Base-by-base conservation (phyloP, 2,113 vertebrate species). In the Mesembrinibis cayennensis region DNA sequence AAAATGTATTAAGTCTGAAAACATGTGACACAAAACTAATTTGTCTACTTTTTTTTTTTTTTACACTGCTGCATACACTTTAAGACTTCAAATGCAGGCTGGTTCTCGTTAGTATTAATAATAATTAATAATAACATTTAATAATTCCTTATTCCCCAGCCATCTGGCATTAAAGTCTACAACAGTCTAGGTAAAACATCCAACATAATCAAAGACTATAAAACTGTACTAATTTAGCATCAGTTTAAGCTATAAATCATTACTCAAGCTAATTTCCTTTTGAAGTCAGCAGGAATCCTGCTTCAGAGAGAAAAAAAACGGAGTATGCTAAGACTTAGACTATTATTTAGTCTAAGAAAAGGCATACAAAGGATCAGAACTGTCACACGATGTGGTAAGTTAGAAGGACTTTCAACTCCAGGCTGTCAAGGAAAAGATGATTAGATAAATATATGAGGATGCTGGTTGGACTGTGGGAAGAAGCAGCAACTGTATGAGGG, bases 1-100 rank as follows among this genome's bases (percentile, higher is more conserved):
- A 94, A 85, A 95, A 87, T 29, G 21, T 50, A 82, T 59, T 52
- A 90, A 90, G 32, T 62, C 45, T 58, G 62, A 95, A 96, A 96
- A 61, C 20, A 66, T 10, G 40, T 40, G 53, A 88, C 21, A 93
- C 38, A 49, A 77, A 88, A 73, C 30, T 47, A 40, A 83, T 90
- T 93, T 83, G 6, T 58, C 55, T 73, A 13, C 5, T 38, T 72
- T n/a, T 52, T 61, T 82, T 74, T 77, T 73, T 53, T 83, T 56
- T 47, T 50, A 59, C 44, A 90, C 19, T 62, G 49, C 23, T 56
- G 34, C 23, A 63, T 52, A 52, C 7, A 71, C 17, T 78, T 84
- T 38, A 62, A 78, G 63, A 77, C 34, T 89, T 52, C 32, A 85
- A 44, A 17, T 77, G 34, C 25, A 89, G 73, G 17, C 7, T 62